Conservation (phyloP, 2,797 vertebrate genomes). For the Rhincodon typus region DNA sequence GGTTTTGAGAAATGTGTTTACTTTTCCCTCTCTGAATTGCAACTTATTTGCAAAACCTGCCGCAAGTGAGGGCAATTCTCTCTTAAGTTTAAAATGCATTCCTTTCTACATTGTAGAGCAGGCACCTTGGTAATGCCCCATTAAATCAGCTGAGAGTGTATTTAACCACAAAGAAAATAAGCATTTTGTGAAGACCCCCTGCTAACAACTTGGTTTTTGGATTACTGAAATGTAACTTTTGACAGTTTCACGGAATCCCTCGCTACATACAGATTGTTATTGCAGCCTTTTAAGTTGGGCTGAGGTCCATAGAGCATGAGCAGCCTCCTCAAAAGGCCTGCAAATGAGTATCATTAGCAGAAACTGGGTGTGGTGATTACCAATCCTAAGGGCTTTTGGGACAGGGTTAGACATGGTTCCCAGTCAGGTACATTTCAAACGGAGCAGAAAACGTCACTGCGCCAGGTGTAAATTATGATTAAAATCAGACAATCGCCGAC, state of each 20-base stretch:
- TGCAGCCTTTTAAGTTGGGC: not conserved
- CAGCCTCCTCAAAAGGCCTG: not conserved
- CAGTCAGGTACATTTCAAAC: not conserved
- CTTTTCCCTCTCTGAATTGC: too few relatives aligned
- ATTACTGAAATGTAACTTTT: too few relatives aligned
- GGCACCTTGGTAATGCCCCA: not conserved
- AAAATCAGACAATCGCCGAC: not conserved
- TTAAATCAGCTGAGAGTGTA: not conserved
- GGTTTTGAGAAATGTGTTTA: not conserved
- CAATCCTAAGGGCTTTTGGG: not conserved
- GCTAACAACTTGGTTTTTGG: too few relatives aligned
- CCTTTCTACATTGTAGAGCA: too few relatives aligned
- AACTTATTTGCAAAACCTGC: not conserved
- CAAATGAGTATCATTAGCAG: not conserved
- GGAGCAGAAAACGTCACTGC: too few relatives aligned
- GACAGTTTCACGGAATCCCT: too few relatives aligned
- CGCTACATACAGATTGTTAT: not conserved
- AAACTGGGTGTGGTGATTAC: not conserved
- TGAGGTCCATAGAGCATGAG: fast-evolving
- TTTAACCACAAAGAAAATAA: not conserved
- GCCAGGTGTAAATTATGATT: not conserved
- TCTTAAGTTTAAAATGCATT: too few relatives aligned
- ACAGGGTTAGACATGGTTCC: too few relatives aligned
- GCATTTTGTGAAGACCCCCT: not conserved
- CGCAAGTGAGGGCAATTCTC: too few relatives aligned